Conservation (phyloP, 2,113 vertebrate species). For the Chaetorhynchus papuensis region DNA sequence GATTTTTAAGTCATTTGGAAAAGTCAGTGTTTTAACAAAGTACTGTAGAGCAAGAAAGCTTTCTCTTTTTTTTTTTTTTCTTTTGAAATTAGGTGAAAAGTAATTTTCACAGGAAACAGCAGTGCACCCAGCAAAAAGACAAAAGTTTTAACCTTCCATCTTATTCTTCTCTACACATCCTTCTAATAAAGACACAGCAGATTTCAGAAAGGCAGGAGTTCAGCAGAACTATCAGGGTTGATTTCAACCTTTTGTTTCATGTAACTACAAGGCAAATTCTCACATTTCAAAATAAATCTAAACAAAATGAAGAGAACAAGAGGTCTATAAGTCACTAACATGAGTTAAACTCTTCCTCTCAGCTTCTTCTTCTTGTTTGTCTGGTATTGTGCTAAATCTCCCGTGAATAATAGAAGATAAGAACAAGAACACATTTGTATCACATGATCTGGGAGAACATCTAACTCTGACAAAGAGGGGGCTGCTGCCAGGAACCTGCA, state of each 20-base stretch:
- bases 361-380: background rate
- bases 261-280: background rate
- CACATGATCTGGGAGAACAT: background rate
- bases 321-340: background rate
- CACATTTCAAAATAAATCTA: background rate
- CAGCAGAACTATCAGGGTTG: background rate
- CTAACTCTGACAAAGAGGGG: background rate
- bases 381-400: background rate
- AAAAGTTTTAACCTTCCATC: background rate
- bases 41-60: background rate
- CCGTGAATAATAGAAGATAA: background rate
- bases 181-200: background rate
- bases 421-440: background rate
- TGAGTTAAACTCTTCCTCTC: background rate
- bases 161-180: background rate
- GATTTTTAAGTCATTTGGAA: background rate
- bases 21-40: background rate
- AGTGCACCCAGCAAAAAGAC: background rate
- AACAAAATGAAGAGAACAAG: background rate
- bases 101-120: background rate
- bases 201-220: background rate
- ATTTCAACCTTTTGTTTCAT: background rate
- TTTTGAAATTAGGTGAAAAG: background rate
- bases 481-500: background rate
- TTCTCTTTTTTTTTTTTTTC: background rate